Evolutionary conservation across 2,888 invertebrate species (phyloP).

Genomic region (Cabera pusaria): DNA sequence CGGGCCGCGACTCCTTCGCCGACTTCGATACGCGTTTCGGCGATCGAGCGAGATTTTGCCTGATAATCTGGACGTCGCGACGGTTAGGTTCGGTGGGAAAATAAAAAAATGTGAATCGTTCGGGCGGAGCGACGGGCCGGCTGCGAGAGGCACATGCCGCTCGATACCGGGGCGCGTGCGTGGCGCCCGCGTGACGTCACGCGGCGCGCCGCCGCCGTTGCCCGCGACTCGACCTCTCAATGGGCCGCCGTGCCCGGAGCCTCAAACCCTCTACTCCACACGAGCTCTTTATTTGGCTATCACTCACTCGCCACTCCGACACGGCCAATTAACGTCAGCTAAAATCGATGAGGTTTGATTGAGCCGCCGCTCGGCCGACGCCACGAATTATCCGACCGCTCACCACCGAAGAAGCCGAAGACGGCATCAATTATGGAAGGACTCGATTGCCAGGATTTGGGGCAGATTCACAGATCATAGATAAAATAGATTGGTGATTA

Average conservation of each 20-base stretch:
- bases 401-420: slow-evolving; percentile 2
- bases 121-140: slow-evolving; percentile 74
- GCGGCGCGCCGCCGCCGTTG: slow-evolving; percentile 60
- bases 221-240: slow-evolving; percentile 53
- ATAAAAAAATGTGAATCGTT: slow-evolving; percentile 71
- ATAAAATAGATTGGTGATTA: slow-evolving; percentile 10
- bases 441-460: slow-evolving; percentile 12
- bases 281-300: slow-evolving; percentile 50
- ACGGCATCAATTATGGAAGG: slow-evolving; percentile 13
- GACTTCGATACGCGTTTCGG: slow-evolving; percentile 6
- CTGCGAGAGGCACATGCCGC: slow-evolving; percentile 77
- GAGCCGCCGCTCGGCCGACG: slow-evolving; percentile 17
- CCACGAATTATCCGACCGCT: slow-evolving; percentile 1
- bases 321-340: slow-evolving; percentile 42
- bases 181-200: slow-evolving; percentile 70
- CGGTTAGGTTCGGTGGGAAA: slow-evolving; percentile 66
- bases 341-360: slow-evolving; percentile 26
- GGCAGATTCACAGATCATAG: slow-evolving; percentile 5
- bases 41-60: slow-evolving; percentile 41
- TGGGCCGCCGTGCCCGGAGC: slow-evolving; percentile 41
- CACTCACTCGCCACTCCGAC: slow-evolving; percentile 44
- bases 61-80: slow-evolving; percentile 52
- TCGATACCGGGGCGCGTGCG: slow-evolving; percentile 80
- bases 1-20: slow-evolving; percentile 17
- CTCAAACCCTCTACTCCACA: slow-evolving; percentile 31